Conservation (phyloP, 2,888 invertebrate genomes). For the Conchocele bisecta region DNA sequence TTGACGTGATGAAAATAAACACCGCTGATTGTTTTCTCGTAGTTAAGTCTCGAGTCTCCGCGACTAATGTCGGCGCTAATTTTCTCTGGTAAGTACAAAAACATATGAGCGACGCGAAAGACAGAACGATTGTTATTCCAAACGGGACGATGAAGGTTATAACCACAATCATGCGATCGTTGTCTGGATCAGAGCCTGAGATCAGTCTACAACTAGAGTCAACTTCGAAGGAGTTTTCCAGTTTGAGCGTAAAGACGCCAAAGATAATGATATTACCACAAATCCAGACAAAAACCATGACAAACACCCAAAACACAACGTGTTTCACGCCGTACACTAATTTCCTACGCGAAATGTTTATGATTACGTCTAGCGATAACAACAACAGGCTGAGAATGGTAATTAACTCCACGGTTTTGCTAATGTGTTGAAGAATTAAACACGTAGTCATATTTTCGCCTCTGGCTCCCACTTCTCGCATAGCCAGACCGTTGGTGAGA, state of each 20-base stretch:
- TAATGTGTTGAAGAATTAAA: conserved; percentile 44
- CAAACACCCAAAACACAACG: conserved; percentile 44
- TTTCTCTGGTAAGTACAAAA: conserved; percentile 41
- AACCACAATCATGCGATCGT: conserved; percentile 29
- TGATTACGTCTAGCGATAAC: conserved; percentile 37
- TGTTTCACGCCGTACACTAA: conserved; percentile 31
- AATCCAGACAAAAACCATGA: conserved; percentile 49
- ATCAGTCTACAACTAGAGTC: conserved; percentile 17
- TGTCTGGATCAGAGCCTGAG: conserved; percentile 1
- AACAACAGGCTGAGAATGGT: conserved; percentile 34
- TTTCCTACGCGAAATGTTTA: conserved; percentile 11
- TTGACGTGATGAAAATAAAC: conserved; percentile 44
- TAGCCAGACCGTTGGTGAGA: conserved; percentile 42
- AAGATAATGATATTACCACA: conserved; percentile 44
- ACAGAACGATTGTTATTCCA: conserved; percentile 44
- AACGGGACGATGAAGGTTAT: conserved; percentile 52
- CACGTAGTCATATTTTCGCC: conserved; percentile 29
- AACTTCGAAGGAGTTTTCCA: conserved; percentile 11
- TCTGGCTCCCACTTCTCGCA: conserved; percentile 26
- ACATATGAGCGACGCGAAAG: conserved; percentile 43
- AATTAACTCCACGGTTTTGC: conserved; percentile 48
- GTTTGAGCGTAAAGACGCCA: conserved; percentile 40
- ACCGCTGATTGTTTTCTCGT: conserved; percentile 36
- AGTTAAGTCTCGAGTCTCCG: conserved; percentile 23
- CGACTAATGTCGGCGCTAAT: conserved; percentile 12